Evolutionary conservation across 1,140 invertebrate genomes (phyloP).

Genomic region (Drosophila subpulchrella): DNA sequence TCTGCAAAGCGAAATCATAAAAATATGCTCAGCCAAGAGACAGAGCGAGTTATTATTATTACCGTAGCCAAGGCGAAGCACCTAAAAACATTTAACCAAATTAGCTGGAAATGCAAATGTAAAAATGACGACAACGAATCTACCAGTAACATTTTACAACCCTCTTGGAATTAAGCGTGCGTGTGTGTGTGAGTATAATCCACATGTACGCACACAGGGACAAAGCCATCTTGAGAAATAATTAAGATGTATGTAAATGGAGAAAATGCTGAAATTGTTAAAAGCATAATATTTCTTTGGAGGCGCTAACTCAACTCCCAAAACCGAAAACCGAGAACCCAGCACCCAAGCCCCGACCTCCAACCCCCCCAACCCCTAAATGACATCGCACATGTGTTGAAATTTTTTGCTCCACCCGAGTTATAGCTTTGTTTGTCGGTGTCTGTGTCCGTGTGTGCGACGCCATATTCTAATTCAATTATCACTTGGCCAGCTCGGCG

Average conservation of each 20-base stretch:
- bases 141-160: slow-evolving; percentile 73
- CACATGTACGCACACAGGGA: slow-evolving; percentile 48
- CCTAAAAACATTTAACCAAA: slow-evolving; percentile 83
- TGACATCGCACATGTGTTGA: slow-evolving; percentile 79
- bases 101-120: slow-evolving; percentile 83
- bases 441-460: slow-evolving; percentile 49
- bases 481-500: slow-evolving; percentile 67
- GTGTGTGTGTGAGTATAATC: slow-evolving; percentile 57
- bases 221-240: slow-evolving; percentile 83
- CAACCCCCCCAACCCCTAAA: slow-evolving; percentile 51
- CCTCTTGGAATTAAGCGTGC: slow-evolving; percentile 33
- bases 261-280: slow-evolving; percentile 84
- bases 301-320: slow-evolving; percentile 46
- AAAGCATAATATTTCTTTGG: slow-evolving; percentile 83
- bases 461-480: slow-evolving; percentile 84
- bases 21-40: slow-evolving; percentile 72
- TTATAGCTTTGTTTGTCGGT: slow-evolving; percentile 56
- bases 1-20: slow-evolving; percentile 73
- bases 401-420: slow-evolving; percentile 70
- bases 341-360: slow-evolving; percentile 14
- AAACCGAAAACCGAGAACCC: slow-evolving; percentile 14
- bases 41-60: slow-evolving; percentile 78
- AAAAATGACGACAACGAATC: slow-evolving; percentile 76
- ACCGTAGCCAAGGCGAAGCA: slow-evolving; percentile 47
- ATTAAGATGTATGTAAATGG: slow-evolving; percentile 84